A percentile compares a stretch with the other conserved stretches of the same genome.
Evolutionary conservation across 2,113 vertebrate genomes (phyloP).

Genomic region (Tyto alba): DNA sequence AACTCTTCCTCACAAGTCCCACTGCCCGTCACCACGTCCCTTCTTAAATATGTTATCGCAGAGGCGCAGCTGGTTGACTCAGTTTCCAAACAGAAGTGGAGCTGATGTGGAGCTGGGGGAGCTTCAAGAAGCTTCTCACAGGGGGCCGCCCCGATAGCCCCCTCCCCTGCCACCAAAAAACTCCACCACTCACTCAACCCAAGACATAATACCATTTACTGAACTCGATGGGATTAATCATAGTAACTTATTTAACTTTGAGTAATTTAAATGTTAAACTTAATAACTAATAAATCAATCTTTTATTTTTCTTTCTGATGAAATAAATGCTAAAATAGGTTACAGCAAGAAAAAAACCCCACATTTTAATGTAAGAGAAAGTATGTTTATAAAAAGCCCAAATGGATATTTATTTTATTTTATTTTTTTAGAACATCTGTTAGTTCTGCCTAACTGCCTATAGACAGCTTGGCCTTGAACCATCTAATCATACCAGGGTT

Average conservation of each 20-base stretch:
- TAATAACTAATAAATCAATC: background rate
- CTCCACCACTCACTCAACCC: too few species aligned
- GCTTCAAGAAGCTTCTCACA: too few species aligned
- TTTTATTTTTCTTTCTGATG: background rate
- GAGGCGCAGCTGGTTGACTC: too few species aligned
- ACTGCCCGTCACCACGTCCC: too few species aligned
- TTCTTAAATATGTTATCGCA: too few species aligned
- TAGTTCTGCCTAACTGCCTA: background rate
- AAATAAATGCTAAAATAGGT: background rate
- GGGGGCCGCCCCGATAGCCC: too few species aligned
- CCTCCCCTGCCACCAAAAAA: too few species aligned
- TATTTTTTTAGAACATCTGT: background rate
- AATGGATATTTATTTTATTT: background rate
- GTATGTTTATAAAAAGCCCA: background rate
- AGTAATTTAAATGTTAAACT: background rate
- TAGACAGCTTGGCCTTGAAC: background rate
- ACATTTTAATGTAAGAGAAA: background rate
- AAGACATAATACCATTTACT: background rate
- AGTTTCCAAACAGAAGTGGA: too few species aligned
- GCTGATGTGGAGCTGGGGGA: too few species aligned
- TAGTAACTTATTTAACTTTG: background rate
- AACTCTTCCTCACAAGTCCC: too few species aligned
- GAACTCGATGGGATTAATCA: background rate
- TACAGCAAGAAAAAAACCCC: accelerated
- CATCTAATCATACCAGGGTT: background rate